Percentiles rank a stretch among this genome's conserved stretches.
phyloP scores from a whole-genome alignment of 2,888 invertebrate species.

The Nomada lathburiana region DNA sequence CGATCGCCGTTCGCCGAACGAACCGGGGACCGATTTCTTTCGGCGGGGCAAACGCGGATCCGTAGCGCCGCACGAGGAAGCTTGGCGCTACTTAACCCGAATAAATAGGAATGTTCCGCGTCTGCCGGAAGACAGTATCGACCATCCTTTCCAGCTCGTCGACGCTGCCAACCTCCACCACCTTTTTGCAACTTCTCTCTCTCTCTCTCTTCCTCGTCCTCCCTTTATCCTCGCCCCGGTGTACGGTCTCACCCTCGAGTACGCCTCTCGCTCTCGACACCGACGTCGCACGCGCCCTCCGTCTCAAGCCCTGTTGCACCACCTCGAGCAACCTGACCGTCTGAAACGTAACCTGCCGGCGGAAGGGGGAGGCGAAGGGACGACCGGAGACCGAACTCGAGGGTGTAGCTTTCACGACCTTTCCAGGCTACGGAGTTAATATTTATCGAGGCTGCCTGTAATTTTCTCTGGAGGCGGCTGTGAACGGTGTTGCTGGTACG shows the following conservation, averaged over 20 bases:
- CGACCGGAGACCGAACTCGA: slow-evolving; percentile 48
- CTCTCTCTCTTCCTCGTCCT: neutral
- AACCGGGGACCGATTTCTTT: neutral
- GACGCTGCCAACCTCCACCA: slow-evolving; percentile 28
- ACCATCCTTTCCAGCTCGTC: slow-evolving; percentile 61
- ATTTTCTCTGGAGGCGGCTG: slow-evolving; percentile 63
- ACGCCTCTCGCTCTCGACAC: slow-evolving; percentile 1
- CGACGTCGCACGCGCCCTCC: slow-evolving; percentile 17
- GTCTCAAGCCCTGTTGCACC: slow-evolving; percentile 45
- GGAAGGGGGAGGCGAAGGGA: slow-evolving; percentile 11
- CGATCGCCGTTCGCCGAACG: neutral
- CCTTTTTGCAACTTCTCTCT: neutral
- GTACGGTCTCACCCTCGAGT: neutral
- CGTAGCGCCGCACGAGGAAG: slow-evolving; percentile 22
- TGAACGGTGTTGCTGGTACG: slow-evolving; percentile 22
- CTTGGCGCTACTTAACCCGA: slow-evolving; percentile 60
- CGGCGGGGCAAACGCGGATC: neutral
- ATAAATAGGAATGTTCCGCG: slow-evolving; percentile 67
- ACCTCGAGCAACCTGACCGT: slow-evolving; percentile 54
- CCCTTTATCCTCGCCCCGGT: neutral
- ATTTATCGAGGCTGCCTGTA: slow-evolving; percentile 72
- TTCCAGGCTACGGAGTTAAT: slow-evolving; percentile 67
- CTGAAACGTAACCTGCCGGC: slow-evolving; percentile 49
- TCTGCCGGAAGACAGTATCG: slow-evolving; percentile 64
- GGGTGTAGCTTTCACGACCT: slow-evolving; percentile 62